A percentile compares a stretch with the other conserved stretches of the same genome.
These are phyloP conservation scores for Dicrostonyx torquatus DNA, from an alignment of 2,797 vertebrate species.

Conservation along the genomic window DNA sequence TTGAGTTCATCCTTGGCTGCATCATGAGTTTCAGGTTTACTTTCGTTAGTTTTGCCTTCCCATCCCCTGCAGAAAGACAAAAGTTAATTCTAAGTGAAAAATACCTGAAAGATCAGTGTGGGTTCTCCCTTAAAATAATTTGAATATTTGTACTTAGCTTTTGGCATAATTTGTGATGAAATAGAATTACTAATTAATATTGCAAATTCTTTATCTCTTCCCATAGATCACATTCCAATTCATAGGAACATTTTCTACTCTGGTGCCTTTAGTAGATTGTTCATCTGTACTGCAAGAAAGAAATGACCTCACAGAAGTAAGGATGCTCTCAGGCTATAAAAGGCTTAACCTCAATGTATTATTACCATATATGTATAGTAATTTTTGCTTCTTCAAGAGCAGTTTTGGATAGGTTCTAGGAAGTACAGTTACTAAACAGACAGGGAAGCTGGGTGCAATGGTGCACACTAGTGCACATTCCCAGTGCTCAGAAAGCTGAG, in stretches of 20 bases:
- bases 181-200: constrained; percentile 17
- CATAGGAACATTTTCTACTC: constrained; percentile 98
- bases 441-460: background rate
- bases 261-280: constrained; percentile 99
- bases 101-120: background rate
- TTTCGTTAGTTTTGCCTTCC: background rate
- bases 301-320: constrained; percentile 94
- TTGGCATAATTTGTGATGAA: background rate
- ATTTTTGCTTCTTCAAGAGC: constrained; percentile 24
- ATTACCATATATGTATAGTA: background rate
- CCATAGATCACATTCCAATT: constrained; percentile 99
- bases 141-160: constrained; percentile 10
- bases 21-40: background rate
- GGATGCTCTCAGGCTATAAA: constrained; percentile 37
- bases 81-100: constrained; percentile 49
- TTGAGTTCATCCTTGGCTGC: background rate
- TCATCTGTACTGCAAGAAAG: constrained; percentile 94
- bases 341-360: background rate
- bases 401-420: background rate
- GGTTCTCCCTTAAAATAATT: background rate
- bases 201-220: constrained; percentile 69
- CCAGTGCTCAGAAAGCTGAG: background rate
- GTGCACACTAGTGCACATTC: background rate
- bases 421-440: background rate
- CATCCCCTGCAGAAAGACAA: background rate